phyloP scores from a whole-genome alignment of 2,888 invertebrate genomes.

The Eupithecia dodoneata region DNA sequence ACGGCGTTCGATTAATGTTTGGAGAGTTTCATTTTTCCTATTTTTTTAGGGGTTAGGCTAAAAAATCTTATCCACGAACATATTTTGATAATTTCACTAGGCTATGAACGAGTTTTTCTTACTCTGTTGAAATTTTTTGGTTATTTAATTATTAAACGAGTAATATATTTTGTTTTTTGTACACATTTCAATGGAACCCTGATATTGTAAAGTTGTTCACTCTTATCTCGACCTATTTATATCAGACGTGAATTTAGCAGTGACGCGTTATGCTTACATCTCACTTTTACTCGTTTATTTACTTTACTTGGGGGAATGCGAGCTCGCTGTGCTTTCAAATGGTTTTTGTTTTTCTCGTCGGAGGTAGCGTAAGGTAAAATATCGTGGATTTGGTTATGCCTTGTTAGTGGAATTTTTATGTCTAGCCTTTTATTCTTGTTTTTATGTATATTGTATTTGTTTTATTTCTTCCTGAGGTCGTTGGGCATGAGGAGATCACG shows the following conservation, averaged over 20 bases:
- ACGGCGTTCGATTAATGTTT: no score
- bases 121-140: no score
- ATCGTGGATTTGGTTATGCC: slow-evolving; percentile 19
- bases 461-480: slow-evolving; percentile 4
- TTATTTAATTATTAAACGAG: no score
- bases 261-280: slow-evolving; percentile 36
- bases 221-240: slow-evolving; percentile 27
- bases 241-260: slow-evolving; percentile 33
- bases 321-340: slow-evolving; percentile 37
- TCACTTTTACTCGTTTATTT: slow-evolving; percentile 45
- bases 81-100: no score
- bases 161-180: no score
- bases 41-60: no score
- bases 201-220: not conserved
- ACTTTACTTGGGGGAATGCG: slow-evolving; percentile 44
- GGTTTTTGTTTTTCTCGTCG: slow-evolving; percentile 34
- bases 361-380: slow-evolving; percentile 17
- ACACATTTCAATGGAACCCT: not conserved
- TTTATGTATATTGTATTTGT: slow-evolving; percentile 2
- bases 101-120: no score
- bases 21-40: no score
- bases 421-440: slow-evolving; percentile 7
- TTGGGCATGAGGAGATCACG: not conserved
- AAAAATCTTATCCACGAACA: no score
- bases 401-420: slow-evolving; percentile 19